phyloP scores from a whole-genome alignment of 2,888 invertebrate species.

The Andrena flavipes region DNA sequence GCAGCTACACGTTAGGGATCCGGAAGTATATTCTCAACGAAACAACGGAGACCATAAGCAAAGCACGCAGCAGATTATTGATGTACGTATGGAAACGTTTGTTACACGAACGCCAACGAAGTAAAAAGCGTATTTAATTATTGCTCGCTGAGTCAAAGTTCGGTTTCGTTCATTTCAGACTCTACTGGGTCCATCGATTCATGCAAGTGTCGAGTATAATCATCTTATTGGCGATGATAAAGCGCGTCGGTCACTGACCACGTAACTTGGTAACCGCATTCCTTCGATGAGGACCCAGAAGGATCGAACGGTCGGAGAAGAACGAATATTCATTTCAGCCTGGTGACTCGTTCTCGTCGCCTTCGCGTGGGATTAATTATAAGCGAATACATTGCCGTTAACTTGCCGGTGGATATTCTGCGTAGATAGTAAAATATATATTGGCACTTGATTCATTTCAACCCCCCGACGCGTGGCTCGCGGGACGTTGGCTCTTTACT shows the following conservation, averaged over 20 bases:
- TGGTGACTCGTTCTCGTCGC: not conserved
- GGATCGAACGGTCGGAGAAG: not conserved
- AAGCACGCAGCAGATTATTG: constrained; percentile 88
- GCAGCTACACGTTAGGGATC: constrained; percentile 93
- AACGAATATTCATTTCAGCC: not conserved
- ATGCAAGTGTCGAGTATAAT: constrained; percentile 88
- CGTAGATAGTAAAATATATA: constrained; percentile 2
- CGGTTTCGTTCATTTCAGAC: constrained; percentile 85
- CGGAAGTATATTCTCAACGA: constrained; percentile 93
- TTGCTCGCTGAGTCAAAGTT: not conserved
- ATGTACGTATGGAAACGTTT: constrained; percentile 85
- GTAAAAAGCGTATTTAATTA: too few relatives aligned
- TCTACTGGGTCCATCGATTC: constrained; percentile 89
- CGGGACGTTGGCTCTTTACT: too few relatives aligned
- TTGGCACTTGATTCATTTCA: not conserved
- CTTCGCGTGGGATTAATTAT: not conserved
- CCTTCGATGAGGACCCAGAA: not conserved
- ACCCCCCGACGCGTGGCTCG: too few relatives aligned
- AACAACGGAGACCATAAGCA: constrained; percentile 87
- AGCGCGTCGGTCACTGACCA: constrained; percentile 74
- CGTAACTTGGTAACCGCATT: constrained; percentile 69
- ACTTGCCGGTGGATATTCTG: constrained; percentile 13
- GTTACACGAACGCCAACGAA: not conserved
- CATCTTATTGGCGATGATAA: constrained; percentile 85
- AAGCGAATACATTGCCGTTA: constrained; percentile 8